Evolutionary conservation across 2,113 vertebrate genomes (phyloP).

Genomic region (Oreocharis arfaki): DNA sequence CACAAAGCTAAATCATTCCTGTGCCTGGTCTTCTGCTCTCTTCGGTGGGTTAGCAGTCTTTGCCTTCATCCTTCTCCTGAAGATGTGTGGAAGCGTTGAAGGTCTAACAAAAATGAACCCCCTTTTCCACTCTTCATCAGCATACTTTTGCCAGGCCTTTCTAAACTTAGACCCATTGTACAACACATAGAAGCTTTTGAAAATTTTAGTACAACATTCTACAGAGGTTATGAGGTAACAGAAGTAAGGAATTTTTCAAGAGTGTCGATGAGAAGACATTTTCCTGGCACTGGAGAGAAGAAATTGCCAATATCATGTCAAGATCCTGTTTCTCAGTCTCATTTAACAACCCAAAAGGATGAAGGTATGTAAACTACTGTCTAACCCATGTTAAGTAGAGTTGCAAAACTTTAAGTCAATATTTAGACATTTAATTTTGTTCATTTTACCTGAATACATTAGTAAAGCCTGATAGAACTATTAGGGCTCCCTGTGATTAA

Average conservation of each 20-base stretch:
- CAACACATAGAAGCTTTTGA: neutral
- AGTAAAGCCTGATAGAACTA: conserved; percentile 67
- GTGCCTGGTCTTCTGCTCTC: neutral
- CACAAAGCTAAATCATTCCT: neutral
- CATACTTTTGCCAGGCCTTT: neutral
- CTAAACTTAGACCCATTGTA: neutral
- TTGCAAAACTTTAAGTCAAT: conserved; percentile 76
- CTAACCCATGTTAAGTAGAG: conserved; percentile 44
- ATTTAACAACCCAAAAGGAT: conserved; percentile 7
- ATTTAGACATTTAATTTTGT: conserved; percentile 77
- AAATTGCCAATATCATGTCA: neutral
- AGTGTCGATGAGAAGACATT: neutral
- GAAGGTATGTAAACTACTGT: conserved; percentile 3
- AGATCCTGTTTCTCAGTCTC: neutral
- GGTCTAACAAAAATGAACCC: neutral
- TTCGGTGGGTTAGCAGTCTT: neutral
- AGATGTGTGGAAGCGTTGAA: neutral
- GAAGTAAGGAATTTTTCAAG: neutral
- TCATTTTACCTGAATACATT: conserved; percentile 75
- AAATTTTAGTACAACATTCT: neutral
- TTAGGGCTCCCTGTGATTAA: conserved; percentile 73
- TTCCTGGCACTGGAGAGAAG: neutral
- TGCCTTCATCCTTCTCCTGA: neutral
- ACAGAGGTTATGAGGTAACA: neutral
- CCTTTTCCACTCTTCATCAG: neutral